phyloP scores from a whole-genome alignment of 2,797 vertebrate genomes.

The Notoglanidium macrostoma region DNA sequence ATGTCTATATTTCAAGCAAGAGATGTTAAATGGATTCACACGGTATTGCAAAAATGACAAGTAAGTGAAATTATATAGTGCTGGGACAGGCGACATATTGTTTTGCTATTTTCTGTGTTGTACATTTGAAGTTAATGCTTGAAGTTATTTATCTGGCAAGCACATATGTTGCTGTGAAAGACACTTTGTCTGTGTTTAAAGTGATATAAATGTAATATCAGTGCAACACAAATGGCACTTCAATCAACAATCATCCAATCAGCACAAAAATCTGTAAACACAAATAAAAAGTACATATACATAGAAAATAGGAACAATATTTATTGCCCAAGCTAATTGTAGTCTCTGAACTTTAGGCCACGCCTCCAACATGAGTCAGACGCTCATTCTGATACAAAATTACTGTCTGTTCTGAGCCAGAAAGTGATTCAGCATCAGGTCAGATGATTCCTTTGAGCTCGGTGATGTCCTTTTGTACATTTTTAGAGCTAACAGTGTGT shows the following conservation, averaged over 20 bases:
- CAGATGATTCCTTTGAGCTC: not conserved
- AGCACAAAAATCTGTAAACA: not conserved
- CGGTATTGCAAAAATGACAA: not conserved
- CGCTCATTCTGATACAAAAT: not conserved
- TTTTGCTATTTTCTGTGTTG: not conserved
- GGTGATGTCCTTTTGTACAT: not conserved
- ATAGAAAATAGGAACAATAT: not conserved
- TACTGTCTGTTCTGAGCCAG: not conserved
- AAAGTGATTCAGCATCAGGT: not conserved
- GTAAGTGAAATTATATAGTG: not conserved
- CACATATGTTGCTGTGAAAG: not conserved
- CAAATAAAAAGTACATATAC: not conserved
- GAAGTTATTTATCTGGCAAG: not conserved
- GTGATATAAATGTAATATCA: not conserved
- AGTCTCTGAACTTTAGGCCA: not conserved
- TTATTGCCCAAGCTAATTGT: not conserved
- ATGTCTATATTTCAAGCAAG: not conserved
- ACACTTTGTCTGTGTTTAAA: no score
- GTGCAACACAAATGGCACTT: not conserved
- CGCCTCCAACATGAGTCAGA: not conserved
- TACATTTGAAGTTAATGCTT: not conserved
- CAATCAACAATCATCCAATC: not conserved
- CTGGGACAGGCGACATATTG: not conserved
- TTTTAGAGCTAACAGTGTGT: not conserved
- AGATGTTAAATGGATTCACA: not conserved